Conservation (phyloP, 1,140 invertebrate genomes). For the Brachionus koreanus region DNA sequence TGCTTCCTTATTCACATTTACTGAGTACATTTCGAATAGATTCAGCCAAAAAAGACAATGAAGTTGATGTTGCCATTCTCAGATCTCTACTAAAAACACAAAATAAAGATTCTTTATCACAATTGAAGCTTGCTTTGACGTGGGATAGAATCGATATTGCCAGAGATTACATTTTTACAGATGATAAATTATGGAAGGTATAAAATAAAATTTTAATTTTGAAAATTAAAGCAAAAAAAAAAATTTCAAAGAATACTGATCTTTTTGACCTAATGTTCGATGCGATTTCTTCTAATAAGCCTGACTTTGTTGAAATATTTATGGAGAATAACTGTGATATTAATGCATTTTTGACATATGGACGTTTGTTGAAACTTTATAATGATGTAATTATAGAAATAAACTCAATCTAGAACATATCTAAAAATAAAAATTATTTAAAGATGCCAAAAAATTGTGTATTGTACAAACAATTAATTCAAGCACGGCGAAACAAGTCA, state of each 20-base stretch:
- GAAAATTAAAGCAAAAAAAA: not conserved
- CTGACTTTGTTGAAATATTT: conserved; percentile 35
- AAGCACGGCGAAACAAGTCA: not conserved
- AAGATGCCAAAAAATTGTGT: not conserved
- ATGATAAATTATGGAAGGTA: conserved; percentile 21
- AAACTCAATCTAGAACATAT: not conserved
- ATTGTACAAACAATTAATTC: not conserved
- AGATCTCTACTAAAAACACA: conserved; percentile 57
- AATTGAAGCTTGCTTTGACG: conserved; percentile 58
- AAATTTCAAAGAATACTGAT: not conserved
- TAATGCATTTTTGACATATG: conserved; percentile 77
- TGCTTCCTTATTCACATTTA: not conserved
- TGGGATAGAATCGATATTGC: conserved; percentile 61
- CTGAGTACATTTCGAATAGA: not conserved
- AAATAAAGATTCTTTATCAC: conserved; percentile 48
- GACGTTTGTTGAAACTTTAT: conserved; percentile 89
- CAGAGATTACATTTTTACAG: conserved; percentile 55
- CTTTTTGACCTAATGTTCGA: not conserved
- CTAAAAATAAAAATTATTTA: not conserved
- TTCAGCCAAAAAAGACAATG: conserved; percentile 20
- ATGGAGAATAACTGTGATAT: conserved; percentile 19
- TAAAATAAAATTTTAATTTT: not conserved
- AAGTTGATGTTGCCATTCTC: conserved; percentile 56
- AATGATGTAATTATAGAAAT: conserved; percentile 54
- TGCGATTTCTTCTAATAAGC: not conserved